Conservation (phyloP, 2,113 vertebrate species). For the Euleptes europaea region DNA sequence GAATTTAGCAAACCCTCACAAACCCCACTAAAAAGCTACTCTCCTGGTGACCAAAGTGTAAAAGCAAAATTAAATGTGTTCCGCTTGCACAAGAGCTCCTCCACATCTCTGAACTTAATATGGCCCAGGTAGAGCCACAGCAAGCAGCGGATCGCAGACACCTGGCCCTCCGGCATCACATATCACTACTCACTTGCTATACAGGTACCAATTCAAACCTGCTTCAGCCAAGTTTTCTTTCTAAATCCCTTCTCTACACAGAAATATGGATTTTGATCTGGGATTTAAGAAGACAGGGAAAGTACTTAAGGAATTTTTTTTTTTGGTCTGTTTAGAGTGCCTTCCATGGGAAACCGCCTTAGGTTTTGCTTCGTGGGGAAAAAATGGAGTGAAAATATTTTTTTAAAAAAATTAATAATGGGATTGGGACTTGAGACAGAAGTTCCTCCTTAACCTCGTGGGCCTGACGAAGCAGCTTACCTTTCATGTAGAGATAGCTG, state of each 20-base stretch:
- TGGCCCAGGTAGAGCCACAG: neutral
- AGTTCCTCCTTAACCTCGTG: neutral
- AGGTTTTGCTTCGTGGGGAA: too few species aligned
- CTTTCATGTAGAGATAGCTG: slow-evolving; percentile 93
- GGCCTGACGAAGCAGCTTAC: slow-evolving; percentile 64
- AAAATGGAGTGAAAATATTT: too few species aligned
- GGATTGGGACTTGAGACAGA: neutral
- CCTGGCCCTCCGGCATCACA: neutral
- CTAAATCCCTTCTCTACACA: neutral
- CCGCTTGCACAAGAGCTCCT: neutral
- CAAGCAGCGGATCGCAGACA: neutral
- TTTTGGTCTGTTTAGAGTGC: too few species aligned
- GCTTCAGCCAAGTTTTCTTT: neutral
- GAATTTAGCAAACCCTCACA: neutral
- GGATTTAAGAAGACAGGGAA: neutral
- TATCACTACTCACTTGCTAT: neutral
- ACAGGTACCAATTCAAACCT: neutral
- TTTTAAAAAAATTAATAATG: too few species aligned
- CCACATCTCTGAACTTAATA: neutral
- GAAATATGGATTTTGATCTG: neutral
- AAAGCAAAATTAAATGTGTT: neutral
- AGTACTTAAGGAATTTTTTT: too few species aligned
- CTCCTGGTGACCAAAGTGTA: neutral
- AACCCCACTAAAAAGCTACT: neutral
- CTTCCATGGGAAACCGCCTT: too few species aligned